Base-by-base conservation (phyloP, 2,888 invertebrate genomes). In the Lasius platythorax region DNA sequence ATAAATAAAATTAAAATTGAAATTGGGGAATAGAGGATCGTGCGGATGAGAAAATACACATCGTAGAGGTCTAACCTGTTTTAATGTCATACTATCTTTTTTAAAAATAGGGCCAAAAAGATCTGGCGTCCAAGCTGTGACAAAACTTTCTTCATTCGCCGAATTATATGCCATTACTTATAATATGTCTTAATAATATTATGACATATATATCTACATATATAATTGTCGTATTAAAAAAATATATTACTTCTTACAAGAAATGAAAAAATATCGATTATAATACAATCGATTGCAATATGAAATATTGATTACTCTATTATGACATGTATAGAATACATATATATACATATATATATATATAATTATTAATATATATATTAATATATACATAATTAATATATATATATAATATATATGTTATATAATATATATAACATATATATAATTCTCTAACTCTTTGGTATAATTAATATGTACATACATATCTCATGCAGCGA, bases 81-180 rank as follows among this genome's bases (percentile, higher is more conserved):
- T 85, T 23, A 93, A 53, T 9, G 76, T 87, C 0, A 66, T 4
- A 2, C 2, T 23, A 0, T 75, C 5, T 3, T 56, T 73, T 73
- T 88, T 86, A 50, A 88, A 91, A 68, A 92, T 76, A 1, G 92
- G 92, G 0, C 92, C 93, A 30, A 92, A 76, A 1, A 93, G 12
- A 67, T 92, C 92, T 0, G 93, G 90, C 0, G 78, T 78, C 89
- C 89, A 89, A 0, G 68, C 82, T 0, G 50, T 18, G 4, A 8
- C 0, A 9, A 33, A 8, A 6, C 28, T 58, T 5, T 64, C 15
- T 8, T 40, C 23, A 1, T 2, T 2, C 30, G 9, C 50, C 1
- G 0, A 1, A 8, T 50, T 11, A 23, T 5, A 6, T 66, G 64
- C 5, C 82, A 82, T 66, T 58, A 33, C 2, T 76, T 37, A 58